A percentile compares a stretch with the other conserved stretches of the same genome.
phyloP scores from a whole-genome alignment of 2,888 invertebrate genomes.

The Agapostemon virescens region DNA sequence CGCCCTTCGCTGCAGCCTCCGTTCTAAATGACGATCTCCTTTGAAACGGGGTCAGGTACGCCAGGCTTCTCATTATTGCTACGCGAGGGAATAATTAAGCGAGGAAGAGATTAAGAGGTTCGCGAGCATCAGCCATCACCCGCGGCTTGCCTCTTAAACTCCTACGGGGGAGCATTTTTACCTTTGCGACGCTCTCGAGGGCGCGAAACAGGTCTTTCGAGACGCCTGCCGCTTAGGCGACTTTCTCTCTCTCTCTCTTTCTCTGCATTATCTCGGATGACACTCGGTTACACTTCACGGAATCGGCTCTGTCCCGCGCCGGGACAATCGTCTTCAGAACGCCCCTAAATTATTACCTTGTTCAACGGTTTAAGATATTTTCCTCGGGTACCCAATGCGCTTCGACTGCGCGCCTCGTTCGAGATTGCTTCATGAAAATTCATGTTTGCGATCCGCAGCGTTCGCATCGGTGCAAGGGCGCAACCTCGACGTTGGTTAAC shows the following conservation, averaged over 20 bases:
- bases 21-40: slow-evolving; percentile 54
- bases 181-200: background rate
- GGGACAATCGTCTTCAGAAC: background rate
- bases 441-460: background rate
- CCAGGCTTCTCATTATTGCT: slow-evolving; percentile 61
- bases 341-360: background rate
- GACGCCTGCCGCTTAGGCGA: background rate
- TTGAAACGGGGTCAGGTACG: slow-evolving; percentile 61
- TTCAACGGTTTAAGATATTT: background rate
- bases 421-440: background rate
- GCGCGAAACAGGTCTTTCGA: background rate
- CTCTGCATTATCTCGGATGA: background rate
- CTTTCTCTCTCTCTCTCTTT: too few relatives aligned
- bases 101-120: slow-evolving; percentile 59
- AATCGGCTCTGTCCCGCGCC: background rate
- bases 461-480: too few relatives aligned
- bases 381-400: background rate
- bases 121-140: slow-evolving; percentile 47
- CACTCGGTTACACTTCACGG: background rate
- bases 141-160: slow-evolving; percentile 32
- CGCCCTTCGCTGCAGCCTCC: slow-evolving; percentile 11
- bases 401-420: background rate
- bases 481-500: too few relatives aligned
- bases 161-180: slow-evolving; percentile 39
- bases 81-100: slow-evolving; percentile 64